These are phyloP conservation scores for Sphenodon punctatus DNA, from an alignment of 2,797 vertebrate genomes.

Conservation along the genomic window DNA sequence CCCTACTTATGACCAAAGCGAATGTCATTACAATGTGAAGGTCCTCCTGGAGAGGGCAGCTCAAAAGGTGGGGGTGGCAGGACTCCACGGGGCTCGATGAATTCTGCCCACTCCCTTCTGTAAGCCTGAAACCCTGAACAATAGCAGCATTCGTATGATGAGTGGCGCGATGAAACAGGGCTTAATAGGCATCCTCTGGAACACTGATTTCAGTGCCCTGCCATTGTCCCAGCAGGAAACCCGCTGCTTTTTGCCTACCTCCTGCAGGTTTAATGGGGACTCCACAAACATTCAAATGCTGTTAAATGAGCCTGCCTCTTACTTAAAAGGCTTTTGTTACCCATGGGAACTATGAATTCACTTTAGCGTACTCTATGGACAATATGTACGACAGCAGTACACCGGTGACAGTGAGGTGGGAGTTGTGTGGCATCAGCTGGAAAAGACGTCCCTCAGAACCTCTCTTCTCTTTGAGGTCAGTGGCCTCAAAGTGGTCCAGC, in stretches of 20 bases:
- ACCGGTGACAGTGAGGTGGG: neutral
- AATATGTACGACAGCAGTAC: neutral
- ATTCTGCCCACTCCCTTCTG: too few relatives aligned
- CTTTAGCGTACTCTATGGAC: neutral
- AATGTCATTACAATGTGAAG: too few relatives aligned
- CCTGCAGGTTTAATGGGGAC: accelerated
- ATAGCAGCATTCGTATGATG: accelerated
- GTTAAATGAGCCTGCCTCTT: neutral
- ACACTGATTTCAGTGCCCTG: neutral
- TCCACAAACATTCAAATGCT: neutral
- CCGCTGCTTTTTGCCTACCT: accelerated
- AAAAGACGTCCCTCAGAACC: accelerated
- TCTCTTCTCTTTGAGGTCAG: too few relatives aligned
- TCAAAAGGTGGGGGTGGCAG: too few relatives aligned
- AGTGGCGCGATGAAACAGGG: neutral
- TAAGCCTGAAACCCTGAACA: neutral
- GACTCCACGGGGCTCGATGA: too few relatives aligned
- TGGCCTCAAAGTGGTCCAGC: neutral
- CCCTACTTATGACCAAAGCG: too few relatives aligned
- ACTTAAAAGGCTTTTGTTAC: neutral
- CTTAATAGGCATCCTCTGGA: neutral
- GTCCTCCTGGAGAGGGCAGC: too few relatives aligned
- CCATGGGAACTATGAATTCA: neutral
- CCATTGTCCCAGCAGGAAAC: neutral
- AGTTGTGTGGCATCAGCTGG: neutral